phyloP scores from a whole-genome alignment of 1,140 invertebrate species.

The Bombus superbus region DNA sequence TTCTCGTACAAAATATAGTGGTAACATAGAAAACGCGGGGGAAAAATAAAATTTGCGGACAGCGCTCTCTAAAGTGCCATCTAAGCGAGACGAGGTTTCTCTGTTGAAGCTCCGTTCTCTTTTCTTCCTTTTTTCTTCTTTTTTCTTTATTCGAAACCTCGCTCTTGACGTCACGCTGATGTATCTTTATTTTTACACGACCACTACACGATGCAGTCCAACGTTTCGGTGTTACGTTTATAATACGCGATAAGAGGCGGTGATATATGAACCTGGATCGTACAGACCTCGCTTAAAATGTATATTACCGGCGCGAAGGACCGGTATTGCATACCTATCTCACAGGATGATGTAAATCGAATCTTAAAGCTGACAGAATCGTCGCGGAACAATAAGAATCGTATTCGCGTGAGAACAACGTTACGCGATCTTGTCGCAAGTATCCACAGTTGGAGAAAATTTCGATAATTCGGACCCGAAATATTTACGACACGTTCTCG shows the following conservation, averaged over 20 bases:
- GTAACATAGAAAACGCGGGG: not conserved
- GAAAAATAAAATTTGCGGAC: constrained; percentile 3
- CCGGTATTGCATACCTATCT: not conserved
- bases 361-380: not conserved
- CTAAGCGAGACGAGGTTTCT: not conserved
- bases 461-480: not conserved
- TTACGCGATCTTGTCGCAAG: not conserved
- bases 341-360: not conserved
- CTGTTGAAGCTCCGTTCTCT: not conserved
- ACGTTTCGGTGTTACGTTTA: not conserved
- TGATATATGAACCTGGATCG: not conserved
- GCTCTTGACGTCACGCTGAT: not conserved
- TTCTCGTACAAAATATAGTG: not conserved
- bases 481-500: not conserved
- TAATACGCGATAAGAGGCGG: not conserved
- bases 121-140: not conserved
- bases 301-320: not conserved
- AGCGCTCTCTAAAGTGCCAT: not conserved
- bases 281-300: not conserved
- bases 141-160: not conserved
- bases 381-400: not conserved
- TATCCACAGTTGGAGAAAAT: not conserved
- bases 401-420: not conserved
- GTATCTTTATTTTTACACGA: constrained; percentile 14
- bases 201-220: not conserved